These are phyloP conservation scores for Betta splendens DNA, from an alignment of 2,797 vertebrate species.

Conservation along the genomic window DNA sequence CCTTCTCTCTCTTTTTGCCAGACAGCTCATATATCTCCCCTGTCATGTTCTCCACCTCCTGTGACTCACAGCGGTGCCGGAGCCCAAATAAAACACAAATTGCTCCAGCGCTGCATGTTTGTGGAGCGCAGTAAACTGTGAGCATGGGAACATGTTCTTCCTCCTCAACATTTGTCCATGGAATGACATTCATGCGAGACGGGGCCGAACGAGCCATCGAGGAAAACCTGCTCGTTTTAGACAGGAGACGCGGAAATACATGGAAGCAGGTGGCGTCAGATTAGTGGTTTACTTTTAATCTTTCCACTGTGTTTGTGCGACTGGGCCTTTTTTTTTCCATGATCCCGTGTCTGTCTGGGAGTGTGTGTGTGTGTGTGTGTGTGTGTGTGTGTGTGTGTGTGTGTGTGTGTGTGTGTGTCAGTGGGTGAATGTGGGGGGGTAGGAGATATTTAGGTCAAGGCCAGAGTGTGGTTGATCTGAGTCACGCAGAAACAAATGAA, in stretches of 20 bases:
- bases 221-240: conserved; percentile 60
- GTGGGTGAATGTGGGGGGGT: conserved; percentile 44
- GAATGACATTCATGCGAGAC: conserved; percentile 44
- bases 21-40: conserved; percentile 11
- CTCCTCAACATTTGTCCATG: conserved; percentile 17
- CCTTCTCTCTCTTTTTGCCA: conserved; percentile 8
- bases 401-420: conserved; percentile 18
- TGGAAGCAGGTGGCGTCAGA: conserved; percentile 59
- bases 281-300: conserved; percentile 79
- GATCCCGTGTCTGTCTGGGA: conserved; percentile 54
- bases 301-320: conserved; percentile 61
- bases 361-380: conserved; percentile 18
- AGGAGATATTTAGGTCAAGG: conserved; percentile 70
- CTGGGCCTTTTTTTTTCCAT: conserved; percentile 67
- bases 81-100: conserved; percentile 31
- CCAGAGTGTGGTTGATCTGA: conserved; percentile 38
- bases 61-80: conserved; percentile 2
- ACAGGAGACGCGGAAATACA: conserved; percentile 61
- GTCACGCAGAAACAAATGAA: conserved; percentile 3
- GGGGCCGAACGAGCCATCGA: conserved; percentile 31
- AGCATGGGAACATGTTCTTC: conserved; percentile 31
- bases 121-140: conserved; percentile 23
- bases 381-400: conserved; percentile 15
- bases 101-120: conserved; percentile 18
- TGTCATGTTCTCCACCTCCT: conserved; percentile 12